A percentile compares a stretch with the other conserved stretches of the same genome.
These are phyloP conservation scores for Stomatorhinus ivindoensis DNA, from an alignment of 2,113 vertebrate species.

Conservation along the genomic window DNA sequence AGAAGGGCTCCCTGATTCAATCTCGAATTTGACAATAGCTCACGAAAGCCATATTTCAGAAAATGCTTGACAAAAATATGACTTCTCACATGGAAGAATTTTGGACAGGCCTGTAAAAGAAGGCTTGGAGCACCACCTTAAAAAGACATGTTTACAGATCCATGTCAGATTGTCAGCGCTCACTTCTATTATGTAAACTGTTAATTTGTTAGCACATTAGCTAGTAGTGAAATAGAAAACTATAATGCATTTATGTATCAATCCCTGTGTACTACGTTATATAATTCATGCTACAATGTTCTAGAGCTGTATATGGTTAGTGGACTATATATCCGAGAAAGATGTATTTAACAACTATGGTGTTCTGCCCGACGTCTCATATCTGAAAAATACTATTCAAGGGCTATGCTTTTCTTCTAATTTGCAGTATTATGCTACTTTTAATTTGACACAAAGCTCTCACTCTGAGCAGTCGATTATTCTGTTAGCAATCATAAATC, in stretches of 20 bases:
- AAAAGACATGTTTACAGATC: background rate
- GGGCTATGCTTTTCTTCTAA: background rate
- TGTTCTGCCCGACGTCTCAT: background rate
- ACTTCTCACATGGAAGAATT: background rate
- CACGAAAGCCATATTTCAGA: background rate
- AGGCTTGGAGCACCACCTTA: background rate
- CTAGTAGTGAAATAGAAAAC: background rate
- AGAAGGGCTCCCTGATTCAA: slow-evolving; percentile 2
- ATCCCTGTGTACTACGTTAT: background rate
- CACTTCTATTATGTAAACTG: background rate
- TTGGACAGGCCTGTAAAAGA: background rate
- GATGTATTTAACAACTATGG: background rate
- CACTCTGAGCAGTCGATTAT: background rate
- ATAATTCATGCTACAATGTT: background rate
- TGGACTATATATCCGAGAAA: background rate
- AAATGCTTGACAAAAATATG: background rate
- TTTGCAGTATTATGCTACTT: background rate
- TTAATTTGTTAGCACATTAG: background rate
- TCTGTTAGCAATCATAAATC: slow-evolving; percentile 7
- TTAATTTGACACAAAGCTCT: background rate
- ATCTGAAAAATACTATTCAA: background rate
- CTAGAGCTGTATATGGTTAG: background rate
- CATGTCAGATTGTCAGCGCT: background rate
- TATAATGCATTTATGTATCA: background rate
- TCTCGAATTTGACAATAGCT: background rate